Conservation (phyloP, 2,113 vertebrate species). For the Pterocles gutturalis region DNA sequence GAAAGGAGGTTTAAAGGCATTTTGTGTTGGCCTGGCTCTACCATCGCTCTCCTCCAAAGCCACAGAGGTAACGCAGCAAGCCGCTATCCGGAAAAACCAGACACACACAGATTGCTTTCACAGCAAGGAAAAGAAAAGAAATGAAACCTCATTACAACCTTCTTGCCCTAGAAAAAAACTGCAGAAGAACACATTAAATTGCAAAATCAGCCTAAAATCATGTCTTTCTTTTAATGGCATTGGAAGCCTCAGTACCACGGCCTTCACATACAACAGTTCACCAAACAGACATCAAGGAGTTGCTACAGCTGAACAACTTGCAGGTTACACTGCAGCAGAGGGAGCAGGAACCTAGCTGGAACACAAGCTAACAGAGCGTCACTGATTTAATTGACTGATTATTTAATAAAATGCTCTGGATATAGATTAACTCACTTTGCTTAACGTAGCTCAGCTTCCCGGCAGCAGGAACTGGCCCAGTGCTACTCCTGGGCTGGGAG, state of each 20-base stretch:
- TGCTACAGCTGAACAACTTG: background rate
- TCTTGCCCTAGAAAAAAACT: background rate
- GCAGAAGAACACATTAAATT: background rate
- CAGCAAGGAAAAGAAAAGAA: background rate
- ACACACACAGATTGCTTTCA: fast-evolving
- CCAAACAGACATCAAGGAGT: background rate
- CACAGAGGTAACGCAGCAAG: background rate
- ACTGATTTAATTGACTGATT: constrained; percentile 51
- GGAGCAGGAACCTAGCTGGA: background rate
- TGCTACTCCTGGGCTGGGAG: background rate
- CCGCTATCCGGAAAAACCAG: background rate
- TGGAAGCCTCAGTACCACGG: background rate
- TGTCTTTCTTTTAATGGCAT: fast-evolving
- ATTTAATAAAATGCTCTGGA: constrained; percentile 66
- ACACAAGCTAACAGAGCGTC: background rate
- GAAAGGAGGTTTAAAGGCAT: background rate
- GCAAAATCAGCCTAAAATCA: background rate
- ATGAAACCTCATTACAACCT: too few species aligned
- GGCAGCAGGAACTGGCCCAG: background rate
- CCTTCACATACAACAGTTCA: background rate
- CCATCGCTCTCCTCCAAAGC: fast-evolving
- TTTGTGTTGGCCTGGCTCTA: background rate
- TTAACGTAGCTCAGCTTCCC: constrained; percentile 40
- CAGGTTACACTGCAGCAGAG: background rate
- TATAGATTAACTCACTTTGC: constrained; percentile 27